Conservation (phyloP, 2,888 invertebrate species). For the Xylocampa areola region DNA sequence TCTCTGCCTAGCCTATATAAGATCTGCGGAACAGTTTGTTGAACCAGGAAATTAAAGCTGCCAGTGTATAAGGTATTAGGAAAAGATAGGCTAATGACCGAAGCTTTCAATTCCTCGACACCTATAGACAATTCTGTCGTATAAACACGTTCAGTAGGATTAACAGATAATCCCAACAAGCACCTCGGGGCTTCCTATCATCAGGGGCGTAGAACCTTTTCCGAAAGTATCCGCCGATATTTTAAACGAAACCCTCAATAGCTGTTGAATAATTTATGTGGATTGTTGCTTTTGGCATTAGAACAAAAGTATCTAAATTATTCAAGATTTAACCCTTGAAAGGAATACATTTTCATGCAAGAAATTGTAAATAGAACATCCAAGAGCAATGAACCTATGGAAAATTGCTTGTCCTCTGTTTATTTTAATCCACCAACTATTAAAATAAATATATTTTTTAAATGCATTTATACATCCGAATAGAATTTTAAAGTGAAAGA, state of each 20-base stretch:
- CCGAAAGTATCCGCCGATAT: conserved; percentile 21
- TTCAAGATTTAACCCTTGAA: conserved; percentile 4
- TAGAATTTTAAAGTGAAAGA: too few relatives aligned
- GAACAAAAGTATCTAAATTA: conserved; percentile 6
- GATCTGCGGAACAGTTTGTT: too few relatives aligned
- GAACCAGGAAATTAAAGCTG: not conserved
- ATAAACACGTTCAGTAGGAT: conserved; percentile 33
- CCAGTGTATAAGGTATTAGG: conserved; percentile 5
- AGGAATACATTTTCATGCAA: not conserved
- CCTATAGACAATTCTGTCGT: conserved; percentile 4
- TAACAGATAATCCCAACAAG: conserved; percentile 32
- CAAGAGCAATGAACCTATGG: not conserved
- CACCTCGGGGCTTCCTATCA: conserved; percentile 37
- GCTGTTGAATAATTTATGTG: conserved; percentile 38
- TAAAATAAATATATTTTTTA: too few relatives aligned
- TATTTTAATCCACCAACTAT: not conserved
- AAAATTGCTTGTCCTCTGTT: not conserved
- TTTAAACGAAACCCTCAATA: conserved; percentile 27
- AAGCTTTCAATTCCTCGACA: conserved; percentile 17
- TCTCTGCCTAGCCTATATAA: too few relatives aligned
- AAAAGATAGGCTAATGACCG: conserved; percentile 8
- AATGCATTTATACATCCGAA: too few relatives aligned
- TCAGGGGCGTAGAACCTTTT: conserved; percentile 17
- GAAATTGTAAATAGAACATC: conserved; percentile 1
- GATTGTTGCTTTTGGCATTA: conserved; percentile 12